Conservation (phyloP, 1,140 invertebrate genomes). For the Doryteuthis pealeii region DNA sequence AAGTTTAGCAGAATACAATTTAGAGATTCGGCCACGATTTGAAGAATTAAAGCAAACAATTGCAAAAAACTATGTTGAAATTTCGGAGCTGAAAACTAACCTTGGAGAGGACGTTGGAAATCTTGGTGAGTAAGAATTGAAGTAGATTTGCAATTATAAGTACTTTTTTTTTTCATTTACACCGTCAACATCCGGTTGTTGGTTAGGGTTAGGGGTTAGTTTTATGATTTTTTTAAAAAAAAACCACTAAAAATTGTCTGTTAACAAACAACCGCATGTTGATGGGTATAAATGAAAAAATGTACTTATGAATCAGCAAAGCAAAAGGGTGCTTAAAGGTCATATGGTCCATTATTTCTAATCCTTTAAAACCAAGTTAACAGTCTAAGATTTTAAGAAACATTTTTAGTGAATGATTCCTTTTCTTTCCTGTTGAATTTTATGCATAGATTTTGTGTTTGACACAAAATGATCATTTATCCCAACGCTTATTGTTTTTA, state of each 20-base stretch:
- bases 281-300: conserved; percentile 34
- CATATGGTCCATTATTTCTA: neutral
- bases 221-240: conserved; percentile 20
- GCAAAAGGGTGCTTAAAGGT: no score
- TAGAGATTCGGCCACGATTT: conserved; percentile 79
- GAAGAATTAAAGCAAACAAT: conserved; percentile 69
- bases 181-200: no score
- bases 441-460: no score
- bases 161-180: neutral
- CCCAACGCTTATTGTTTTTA: neutral
- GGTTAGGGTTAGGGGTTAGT: no score
- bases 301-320: no score
- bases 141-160: neutral
- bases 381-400: no score
- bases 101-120: conserved; percentile 31
- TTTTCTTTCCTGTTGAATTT: no score
- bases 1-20: conserved; percentile 82
- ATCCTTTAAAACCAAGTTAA: neutral
- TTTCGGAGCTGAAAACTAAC: conserved; percentile 30
- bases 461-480: no score
- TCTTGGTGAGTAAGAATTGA: conserved; percentile 30
- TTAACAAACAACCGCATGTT: neutral
- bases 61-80: conserved; percentile 69
- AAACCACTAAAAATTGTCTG: neutral
- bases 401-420: no score